These are phyloP conservation scores for Orycteropus afer DNA, from an alignment of 2,113 vertebrate species.

Conservation along the genomic window DNA sequence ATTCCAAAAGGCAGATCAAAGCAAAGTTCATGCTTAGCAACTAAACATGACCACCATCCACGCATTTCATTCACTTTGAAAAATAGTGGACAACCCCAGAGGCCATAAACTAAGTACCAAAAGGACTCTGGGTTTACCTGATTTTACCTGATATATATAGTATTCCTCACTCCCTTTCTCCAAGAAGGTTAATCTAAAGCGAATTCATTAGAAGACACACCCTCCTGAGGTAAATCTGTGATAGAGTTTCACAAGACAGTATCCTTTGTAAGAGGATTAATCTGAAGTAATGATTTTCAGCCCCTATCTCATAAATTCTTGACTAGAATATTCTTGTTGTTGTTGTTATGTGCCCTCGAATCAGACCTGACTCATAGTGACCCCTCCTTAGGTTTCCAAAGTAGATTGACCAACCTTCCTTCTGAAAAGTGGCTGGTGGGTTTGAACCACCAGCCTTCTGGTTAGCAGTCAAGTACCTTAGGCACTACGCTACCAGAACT, in stretches of 20 bases:
- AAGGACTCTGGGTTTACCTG: background rate
- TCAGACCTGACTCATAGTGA: no score
- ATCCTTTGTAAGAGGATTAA: background rate
- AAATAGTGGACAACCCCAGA: background rate
- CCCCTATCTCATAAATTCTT: background rate
- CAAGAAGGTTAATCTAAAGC: background rate
- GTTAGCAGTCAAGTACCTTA: no score
- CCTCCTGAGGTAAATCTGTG: background rate
- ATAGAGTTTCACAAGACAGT: fast-evolving
- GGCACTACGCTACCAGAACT: no score
- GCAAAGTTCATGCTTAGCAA: background rate
- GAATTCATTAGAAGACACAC: background rate
- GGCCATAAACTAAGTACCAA: no score
- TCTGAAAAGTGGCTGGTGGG: no score
- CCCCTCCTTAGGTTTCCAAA: no score
- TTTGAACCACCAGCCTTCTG: no score
- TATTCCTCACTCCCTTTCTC: background rate
- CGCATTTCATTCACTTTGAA: background rate
- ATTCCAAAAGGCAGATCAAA: background rate
- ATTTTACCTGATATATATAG: background rate
- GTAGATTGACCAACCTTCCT: no score
- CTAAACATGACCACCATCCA: background rate
- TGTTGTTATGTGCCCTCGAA: no score
- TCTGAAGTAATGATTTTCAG: background rate
- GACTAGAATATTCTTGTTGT: background rate